Base-by-base conservation (phyloP, 2,888 invertebrate species). In the Nemotelus pantherinus region DNA sequence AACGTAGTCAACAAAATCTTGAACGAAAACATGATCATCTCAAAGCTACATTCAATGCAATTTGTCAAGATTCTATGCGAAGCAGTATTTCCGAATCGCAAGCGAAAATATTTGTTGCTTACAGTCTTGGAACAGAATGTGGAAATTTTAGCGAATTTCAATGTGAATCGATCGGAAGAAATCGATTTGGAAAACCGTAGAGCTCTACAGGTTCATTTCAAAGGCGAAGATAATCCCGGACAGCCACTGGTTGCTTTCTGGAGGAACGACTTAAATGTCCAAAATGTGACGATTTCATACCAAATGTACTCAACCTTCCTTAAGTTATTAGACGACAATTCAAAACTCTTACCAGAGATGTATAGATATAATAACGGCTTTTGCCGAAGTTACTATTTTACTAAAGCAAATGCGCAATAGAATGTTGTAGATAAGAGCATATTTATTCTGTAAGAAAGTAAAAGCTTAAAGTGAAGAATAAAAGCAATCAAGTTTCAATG, bases 331-430 rank as follows among this genome's bases (percentile, higher is more conserved):
- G 45, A 64, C 10, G 50, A 65, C 25, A 78, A 77, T 47, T 57
- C 76, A 3, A 65, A 65, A 64, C 55, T 79, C 9, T 65, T 77
- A 75, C 78, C 78, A 43, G 71, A 78, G 53, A 57, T 58, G 3
- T 79, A 78, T 53, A 68, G 76, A 58, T 60, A 76, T 77, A 77
- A 25, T 53, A 78, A 79, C 60, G 77, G 71, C 44, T 79, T 78
- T 60, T 10, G 41, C 0, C 65, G 77, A 71, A 79, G 71, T 70
- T 79, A 77, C 71, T 48, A 78, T 25, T 79, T 67, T 39, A n/a
- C 50, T 25, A 9, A 67, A 55, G 39, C 6, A 57, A 41, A 10
- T 57, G 55, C 41, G 41, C 58, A 63, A 48, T 53, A 77, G 48
- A n/a, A 45, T 41, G 43, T 63, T 63, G 3, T 63, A 39, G 43